These are phyloP conservation scores for Sicus ferrugineus DNA, from an alignment of 2,888 invertebrate species.

Conservation along the genomic window DNA sequence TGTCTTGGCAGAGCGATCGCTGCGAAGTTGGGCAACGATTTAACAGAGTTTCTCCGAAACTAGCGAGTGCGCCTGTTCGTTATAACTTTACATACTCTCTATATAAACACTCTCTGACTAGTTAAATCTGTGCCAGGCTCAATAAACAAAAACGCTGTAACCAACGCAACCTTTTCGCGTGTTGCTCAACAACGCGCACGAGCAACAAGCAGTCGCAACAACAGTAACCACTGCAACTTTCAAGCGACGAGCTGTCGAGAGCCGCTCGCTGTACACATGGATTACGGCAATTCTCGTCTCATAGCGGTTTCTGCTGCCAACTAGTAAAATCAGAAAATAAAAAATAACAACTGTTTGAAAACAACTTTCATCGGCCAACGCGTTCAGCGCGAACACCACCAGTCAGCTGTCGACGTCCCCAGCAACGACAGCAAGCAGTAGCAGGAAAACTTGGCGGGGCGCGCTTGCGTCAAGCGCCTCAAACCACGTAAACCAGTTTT, in stretches of 20 bases:
- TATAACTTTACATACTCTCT: too few relatives aligned
- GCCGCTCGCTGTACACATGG: neutral
- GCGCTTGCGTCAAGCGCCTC: neutral
- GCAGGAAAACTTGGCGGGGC: neutral
- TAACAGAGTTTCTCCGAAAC: too few relatives aligned
- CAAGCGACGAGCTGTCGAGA: too few relatives aligned
- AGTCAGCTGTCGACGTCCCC: neutral
- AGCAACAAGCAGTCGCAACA: neutral
- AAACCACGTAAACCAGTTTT: constrained; percentile 11
- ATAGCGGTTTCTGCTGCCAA: constrained; percentile 7
- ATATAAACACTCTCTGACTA: too few relatives aligned
- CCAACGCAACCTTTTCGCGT: neutral
- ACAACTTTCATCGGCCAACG: constrained; percentile 13
- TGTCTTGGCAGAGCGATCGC: too few relatives aligned
- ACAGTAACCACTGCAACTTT: neutral
- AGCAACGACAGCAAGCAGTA: neutral
- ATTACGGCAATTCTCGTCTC: neutral
- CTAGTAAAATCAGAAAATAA: neutral
- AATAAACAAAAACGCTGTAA: neutral
- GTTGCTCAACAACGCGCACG: constrained; percentile 2
- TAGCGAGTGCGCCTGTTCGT: too few relatives aligned
- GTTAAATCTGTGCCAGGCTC: too few relatives aligned
- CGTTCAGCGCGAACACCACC: neutral
- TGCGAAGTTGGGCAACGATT: too few relatives aligned
- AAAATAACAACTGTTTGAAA: neutral